These are phyloP conservation scores for Pantherophis alleghaniensis DNA, from an alignment of 2,797 vertebrate genomes.

Conservation along the genomic window DNA sequence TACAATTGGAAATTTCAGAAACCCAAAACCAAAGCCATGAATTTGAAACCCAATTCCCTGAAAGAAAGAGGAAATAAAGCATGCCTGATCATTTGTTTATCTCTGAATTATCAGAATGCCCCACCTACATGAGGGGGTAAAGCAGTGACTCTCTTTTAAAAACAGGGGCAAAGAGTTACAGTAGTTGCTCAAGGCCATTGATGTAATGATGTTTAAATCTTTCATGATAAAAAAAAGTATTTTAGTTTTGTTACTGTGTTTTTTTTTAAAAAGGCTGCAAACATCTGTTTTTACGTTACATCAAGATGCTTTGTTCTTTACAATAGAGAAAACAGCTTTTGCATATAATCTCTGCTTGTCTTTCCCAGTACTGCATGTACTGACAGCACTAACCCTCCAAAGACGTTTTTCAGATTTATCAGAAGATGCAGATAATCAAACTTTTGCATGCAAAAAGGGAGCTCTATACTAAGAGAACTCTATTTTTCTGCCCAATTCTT, in stretches of 20 bases:
- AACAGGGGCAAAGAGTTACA: neutral
- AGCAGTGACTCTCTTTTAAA: neutral
- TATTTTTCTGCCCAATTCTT: neutral
- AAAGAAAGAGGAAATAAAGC: slow-evolving; percentile 24
- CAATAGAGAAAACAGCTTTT: neutral
- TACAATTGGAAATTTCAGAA: neutral
- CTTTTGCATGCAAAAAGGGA: neutral
- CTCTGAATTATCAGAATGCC: neutral
- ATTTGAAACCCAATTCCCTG: neutral
- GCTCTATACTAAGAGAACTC: neutral
- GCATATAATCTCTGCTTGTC: neutral
- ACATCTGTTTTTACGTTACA: neutral
- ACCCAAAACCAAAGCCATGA: neutral
- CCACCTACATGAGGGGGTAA: neutral
- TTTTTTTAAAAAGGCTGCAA: too few relatives aligned
- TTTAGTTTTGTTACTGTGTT: neutral
- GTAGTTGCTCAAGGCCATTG: neutral
- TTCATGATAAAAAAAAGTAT: neutral
- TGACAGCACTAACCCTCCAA: neutral
- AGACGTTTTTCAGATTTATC: neutral
- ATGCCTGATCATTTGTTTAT: slow-evolving; percentile 25
- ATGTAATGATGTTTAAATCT: neutral
- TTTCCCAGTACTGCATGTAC: neutral
- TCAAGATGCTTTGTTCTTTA: neutral
- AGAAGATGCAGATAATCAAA: neutral